phyloP scores from a whole-genome alignment of 2,797 vertebrate genomes.

The Galago senegalensis region DNA sequence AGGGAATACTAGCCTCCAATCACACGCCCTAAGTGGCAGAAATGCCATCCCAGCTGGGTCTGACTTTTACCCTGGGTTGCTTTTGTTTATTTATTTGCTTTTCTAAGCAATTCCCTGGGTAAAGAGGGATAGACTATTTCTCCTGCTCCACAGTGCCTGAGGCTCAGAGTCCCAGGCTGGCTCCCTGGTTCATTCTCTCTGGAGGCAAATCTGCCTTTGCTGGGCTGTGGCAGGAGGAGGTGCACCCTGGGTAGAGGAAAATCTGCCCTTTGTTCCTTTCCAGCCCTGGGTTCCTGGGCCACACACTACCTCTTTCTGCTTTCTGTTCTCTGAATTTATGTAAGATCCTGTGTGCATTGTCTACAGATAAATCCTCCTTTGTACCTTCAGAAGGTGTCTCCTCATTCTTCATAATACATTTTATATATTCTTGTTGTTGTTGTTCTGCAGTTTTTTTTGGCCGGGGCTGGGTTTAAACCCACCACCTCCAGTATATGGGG shows the following conservation, averaged over 20 bases:
- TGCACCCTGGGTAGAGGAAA: neutral
- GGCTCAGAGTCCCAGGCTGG: neutral
- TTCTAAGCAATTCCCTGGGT: neutral
- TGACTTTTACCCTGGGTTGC: neutral
- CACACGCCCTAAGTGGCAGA: neutral
- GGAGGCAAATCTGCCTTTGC: neutral
- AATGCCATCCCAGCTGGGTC: neutral
- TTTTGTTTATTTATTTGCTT: neutral
- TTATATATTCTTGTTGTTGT: neutral
- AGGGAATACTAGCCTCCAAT: neutral
- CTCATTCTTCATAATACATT: conserved; percentile 16
- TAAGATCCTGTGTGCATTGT: neutral
- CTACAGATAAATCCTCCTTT: neutral
- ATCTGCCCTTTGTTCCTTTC: neutral
- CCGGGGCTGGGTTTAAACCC: no score
- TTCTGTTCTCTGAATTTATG: neutral
- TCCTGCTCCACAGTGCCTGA: neutral
- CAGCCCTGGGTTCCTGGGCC: neutral
- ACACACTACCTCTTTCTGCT: neutral
- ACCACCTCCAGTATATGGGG: no score
- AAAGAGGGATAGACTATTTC: neutral
- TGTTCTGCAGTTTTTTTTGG: no score
- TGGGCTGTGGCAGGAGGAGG: neutral
- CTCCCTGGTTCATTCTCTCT: neutral
- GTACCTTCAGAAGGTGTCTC: neutral